Conservation (phyloP, 2,113 vertebrate genomes). For the Microtus oregoni region DNA sequence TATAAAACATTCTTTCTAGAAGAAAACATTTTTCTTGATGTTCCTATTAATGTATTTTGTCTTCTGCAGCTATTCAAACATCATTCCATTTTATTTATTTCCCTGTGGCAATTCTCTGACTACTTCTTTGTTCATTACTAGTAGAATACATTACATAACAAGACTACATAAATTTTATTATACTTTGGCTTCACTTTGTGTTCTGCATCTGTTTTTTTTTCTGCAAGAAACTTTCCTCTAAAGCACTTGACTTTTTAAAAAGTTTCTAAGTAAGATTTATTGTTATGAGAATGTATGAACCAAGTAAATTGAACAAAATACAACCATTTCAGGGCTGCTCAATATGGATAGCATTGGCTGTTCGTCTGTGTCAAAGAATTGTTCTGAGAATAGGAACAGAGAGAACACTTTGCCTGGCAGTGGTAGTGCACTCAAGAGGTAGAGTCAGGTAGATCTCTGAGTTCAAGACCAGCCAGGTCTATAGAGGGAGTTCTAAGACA, state of each 20-base stretch:
- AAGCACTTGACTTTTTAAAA: background rate
- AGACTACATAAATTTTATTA: constrained; percentile 35
- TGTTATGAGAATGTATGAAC: background rate
- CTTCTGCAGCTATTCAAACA: constrained; percentile 37
- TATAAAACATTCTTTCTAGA: constrained; percentile 35
- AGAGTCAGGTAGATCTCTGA: background rate
- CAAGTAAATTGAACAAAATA: background rate
- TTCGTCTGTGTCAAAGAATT: background rate
- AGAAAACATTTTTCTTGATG: constrained; percentile 43
- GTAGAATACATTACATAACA: background rate
- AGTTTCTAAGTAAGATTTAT: constrained; percentile 19
- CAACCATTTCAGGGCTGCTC: background rate
- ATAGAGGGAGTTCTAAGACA: background rate
- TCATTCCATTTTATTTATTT: constrained; percentile 45
- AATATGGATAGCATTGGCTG: background rate
- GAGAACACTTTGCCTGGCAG: background rate
- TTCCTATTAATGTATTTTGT: constrained; percentile 51
- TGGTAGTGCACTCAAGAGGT: background rate
- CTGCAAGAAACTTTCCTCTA: constrained; percentile 50
- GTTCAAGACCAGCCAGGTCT: background rate
- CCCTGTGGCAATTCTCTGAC: background rate
- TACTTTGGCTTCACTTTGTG: background rate
- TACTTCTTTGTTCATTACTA: background rate
- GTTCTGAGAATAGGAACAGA: background rate
- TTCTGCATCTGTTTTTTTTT: constrained; percentile 7